Evolutionary conservation across 2,113 vertebrate species (phyloP).

Genomic region (Plotosus lineatus): DNA sequence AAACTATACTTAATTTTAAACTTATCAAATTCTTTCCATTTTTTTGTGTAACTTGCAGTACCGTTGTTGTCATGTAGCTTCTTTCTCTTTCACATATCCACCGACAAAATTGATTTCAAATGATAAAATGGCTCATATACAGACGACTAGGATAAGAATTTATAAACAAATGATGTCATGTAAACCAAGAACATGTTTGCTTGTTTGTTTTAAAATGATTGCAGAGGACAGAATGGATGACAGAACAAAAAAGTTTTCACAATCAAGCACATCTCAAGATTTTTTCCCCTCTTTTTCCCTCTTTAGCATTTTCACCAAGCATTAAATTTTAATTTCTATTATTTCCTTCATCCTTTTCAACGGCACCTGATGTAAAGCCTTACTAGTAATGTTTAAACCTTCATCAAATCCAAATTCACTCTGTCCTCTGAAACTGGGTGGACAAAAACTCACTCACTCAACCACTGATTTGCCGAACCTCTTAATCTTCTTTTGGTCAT

Average conservation of each 20-base stretch:
- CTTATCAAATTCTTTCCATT: background rate
- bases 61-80: background rate
- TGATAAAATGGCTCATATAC: background rate
- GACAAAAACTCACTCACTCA: no score
- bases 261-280: background rate
- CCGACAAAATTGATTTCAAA: background rate
- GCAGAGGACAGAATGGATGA: background rate
- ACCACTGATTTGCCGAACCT: no score
- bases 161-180: background rate
- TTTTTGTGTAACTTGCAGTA: background rate
- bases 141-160: background rate
- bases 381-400: no score
- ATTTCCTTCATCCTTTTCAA: background rate
- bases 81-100: background rate
- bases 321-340: background rate
- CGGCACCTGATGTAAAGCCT: background rate
- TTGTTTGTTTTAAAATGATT: no score
- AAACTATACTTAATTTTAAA: background rate
- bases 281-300: background rate
- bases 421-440: no score
- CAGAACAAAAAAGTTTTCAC: background rate
- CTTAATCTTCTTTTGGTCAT: no score
- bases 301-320: background rate
- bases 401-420: no score
- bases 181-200: background rate